Evolutionary conservation across 2,797 vertebrate genomes (phyloP), one percentile per base, ranked within the genome.

Genomic region (Gila robusta): DNA sequence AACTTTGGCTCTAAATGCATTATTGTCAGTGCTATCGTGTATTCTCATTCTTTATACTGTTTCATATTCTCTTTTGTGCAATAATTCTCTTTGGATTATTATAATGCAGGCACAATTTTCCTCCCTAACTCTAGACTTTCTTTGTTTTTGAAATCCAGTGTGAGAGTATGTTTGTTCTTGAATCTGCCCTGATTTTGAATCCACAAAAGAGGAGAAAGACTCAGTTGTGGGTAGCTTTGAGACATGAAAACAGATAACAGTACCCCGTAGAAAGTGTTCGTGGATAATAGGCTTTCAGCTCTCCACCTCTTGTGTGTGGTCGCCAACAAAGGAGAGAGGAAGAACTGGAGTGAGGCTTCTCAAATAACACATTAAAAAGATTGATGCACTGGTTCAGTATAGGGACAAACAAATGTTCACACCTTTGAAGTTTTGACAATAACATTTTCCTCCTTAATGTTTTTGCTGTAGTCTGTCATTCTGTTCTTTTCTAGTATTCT

Each of bases 191-290:
- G 21, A 83, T 76, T 83, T 69, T 28, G 17, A 70, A 83, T 87
- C 41, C 83, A 83, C 81, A 73, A 79, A 88, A 67, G 74, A 73
- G 69, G 14, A 21, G 39, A 81, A 84, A 59, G 83, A 26, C 37
- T 37, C 52, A 62, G 54, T 56, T 47, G 82, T 86, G 84, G 85
- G 88, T 79, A 90, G 37, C 62, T 77, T 70, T 52, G 64, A 76
- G 76, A 87, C 89, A 88, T 85, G 81, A 80, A 67, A 82, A 83
- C 70, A 78, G 52, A 88, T 88, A 82, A 66, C 87, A 66, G 41
- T 73, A 66, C 56, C 41, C 37, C 10, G 28, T 32, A 6, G 26
- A 59, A 76, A 19, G 49, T 62, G 49, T 64, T 52, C 0, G 62
- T 73, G 37, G 32, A 73, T 49, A 70, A 49, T 54, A 72, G 66